phyloP scores from a whole-genome alignment of 2,888 invertebrate genomes.

The Ypsolopha sequella region DNA sequence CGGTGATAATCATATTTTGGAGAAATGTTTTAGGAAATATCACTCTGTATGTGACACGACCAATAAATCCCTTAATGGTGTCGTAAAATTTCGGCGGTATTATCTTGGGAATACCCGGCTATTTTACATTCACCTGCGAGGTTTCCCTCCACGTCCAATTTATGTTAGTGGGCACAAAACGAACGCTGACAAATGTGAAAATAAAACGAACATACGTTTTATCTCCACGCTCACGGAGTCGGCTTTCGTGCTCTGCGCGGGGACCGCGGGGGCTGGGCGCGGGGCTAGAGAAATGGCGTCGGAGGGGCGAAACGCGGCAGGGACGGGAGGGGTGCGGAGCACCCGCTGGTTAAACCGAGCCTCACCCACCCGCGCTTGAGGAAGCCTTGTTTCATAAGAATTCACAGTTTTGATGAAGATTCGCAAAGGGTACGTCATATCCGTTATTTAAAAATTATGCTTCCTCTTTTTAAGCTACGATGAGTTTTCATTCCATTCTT shows the following conservation, averaged over 20 bases:
- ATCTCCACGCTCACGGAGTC: conserved; percentile 57
- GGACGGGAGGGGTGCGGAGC: too few species aligned
- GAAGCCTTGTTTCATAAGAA: conserved; percentile 32
- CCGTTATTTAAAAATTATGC: conserved; percentile 2
- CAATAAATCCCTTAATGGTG: conserved; percentile 68
- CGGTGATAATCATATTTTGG: conserved; percentile 21
- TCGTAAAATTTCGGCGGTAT: conserved; percentile 67
- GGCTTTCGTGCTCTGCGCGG: conserved; percentile 36
- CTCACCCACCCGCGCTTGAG: conserved; percentile 6
- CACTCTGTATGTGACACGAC: conserved; percentile 56
- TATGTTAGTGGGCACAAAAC: conserved; percentile 71
- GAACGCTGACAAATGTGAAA: conserved; percentile 70
- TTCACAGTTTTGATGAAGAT: conserved; percentile 29
- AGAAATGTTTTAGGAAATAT: conserved; percentile 49
- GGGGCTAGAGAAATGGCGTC: conserved; percentile 11
- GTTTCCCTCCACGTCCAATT: conserved; percentile 68
- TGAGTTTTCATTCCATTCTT: background rate
- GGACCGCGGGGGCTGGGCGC: conserved; percentile 14
- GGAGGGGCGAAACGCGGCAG: conserved; percentile 1
- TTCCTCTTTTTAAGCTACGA: background rate
- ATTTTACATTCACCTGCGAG: conserved; percentile 70
- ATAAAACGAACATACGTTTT: conserved; percentile 70
- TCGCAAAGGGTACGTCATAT: conserved; percentile 18
- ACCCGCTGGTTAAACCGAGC: too few species aligned
- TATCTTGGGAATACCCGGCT: conserved; percentile 67